These are phyloP conservation scores for Ochropacha duplaris DNA, from an alignment of 2,888 invertebrate genomes.

Conservation along the genomic window DNA sequence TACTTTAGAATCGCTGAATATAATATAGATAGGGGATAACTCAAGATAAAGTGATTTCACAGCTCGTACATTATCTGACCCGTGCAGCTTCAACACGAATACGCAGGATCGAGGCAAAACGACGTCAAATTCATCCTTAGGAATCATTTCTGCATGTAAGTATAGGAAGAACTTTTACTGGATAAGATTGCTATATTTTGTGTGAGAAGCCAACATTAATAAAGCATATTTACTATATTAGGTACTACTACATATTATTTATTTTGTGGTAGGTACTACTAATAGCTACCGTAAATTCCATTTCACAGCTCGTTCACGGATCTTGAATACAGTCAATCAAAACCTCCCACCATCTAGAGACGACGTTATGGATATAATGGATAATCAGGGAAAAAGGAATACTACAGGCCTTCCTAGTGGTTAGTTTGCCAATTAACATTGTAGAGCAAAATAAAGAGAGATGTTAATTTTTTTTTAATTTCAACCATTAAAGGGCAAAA, in stretches of 20 bases:
- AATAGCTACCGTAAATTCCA: too few relatives aligned
- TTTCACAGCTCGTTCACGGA: conserved; percentile 50
- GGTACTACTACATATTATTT: too few relatives aligned
- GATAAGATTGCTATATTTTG: too few relatives aligned
- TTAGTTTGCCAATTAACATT: background rate
- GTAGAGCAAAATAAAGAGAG: too few relatives aligned
- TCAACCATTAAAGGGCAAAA: too few relatives aligned
- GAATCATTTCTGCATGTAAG: conserved; percentile 38
- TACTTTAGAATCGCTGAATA: too few relatives aligned
- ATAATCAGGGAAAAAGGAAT: conserved; percentile 6
- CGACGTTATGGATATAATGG: conserved; percentile 17
- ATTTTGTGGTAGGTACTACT: too few relatives aligned
- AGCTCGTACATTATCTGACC: conserved; percentile 41
- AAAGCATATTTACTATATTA: too few relatives aligned
- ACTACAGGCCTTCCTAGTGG: background rate
- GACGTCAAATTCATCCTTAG: conserved; percentile 13
- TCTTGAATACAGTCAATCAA: conserved; percentile 24
- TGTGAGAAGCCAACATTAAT: too few relatives aligned
- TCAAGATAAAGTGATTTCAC: conserved; percentile 15
- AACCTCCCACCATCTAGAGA: conserved; percentile 11
- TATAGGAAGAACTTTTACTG: background rate
- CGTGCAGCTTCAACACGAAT: conserved; percentile 29
- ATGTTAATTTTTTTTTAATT: too few relatives aligned
- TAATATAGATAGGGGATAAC: too few relatives aligned
- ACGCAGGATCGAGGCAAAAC: conserved; percentile 19